These are phyloP conservation scores for Scaptodrosophila latifasciaeformis DNA, from an alignment of 2,888 invertebrate genomes.

Conservation along the genomic window DNA sequence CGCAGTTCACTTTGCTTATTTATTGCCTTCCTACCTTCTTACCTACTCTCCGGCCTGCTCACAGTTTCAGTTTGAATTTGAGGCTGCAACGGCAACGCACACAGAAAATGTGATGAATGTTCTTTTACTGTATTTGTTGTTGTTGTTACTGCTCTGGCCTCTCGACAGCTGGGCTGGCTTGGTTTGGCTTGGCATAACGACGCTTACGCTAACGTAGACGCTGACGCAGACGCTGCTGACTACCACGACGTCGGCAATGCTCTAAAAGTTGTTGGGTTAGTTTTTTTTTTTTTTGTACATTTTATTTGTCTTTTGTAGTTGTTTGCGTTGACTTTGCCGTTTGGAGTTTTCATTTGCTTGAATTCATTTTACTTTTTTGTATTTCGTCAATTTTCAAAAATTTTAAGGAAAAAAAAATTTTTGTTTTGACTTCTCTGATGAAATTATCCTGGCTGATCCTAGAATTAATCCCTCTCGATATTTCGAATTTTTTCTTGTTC, in stretches of 20 bases:
- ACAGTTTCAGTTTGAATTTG: not conserved
- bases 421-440: constrained; percentile 1
- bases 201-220: not conserved
- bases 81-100: constrained; percentile 3
- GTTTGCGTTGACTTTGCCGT: constrained; percentile 38
- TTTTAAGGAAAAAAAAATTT: no score
- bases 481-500: not conserved
- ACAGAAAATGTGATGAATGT: constrained; percentile 4
- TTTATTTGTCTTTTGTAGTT: constrained; percentile 46
- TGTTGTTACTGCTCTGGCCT: not conserved
- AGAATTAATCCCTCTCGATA: not conserved
- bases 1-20: not conserved
- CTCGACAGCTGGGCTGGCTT: no score
- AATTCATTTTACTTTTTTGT: constrained; percentile 6
- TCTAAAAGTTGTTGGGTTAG: constrained; percentile 60
- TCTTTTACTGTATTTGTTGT: not conserved
- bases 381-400: no score
- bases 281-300: constrained; percentile 46
- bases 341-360: constrained; percentile 8
- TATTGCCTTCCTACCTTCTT: not conserved
- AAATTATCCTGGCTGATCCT: not conserved
- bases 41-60: constrained; percentile 12
- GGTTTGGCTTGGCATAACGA: constrained; percentile 20
- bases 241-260: constrained; percentile 4
- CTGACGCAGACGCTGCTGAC: not conserved